Evolutionary conservation across 1,140 invertebrate genomes (phyloP).

Genomic region (Archegozetes longisetosus): DNA sequence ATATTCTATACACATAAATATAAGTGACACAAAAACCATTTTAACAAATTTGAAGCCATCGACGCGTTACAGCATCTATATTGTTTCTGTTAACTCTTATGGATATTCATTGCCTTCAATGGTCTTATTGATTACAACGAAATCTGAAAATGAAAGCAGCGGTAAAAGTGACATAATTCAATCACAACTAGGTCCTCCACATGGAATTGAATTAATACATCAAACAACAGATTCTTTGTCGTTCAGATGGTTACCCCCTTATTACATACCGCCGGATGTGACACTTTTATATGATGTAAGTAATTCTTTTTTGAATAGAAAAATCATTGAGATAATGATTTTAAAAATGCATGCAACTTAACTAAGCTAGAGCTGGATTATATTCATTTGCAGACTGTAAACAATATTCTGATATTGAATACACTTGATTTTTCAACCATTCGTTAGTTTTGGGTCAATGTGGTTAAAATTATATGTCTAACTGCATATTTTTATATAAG

Average conservation of each 20-base stretch:
- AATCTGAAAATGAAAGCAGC: constrained; percentile 8
- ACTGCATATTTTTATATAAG: too few species aligned
- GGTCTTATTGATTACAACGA: constrained; percentile 49
- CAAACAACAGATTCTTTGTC: constrained; percentile 59
- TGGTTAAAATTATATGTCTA: too few species aligned
- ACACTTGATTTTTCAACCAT: too few species aligned
- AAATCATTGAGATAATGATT: too few species aligned
- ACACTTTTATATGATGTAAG: constrained; percentile 8
- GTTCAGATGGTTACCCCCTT: constrained; percentile 58
- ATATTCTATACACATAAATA: constrained; percentile 31
- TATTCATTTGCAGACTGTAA: too few species aligned
- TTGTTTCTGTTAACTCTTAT: constrained; percentile 49
- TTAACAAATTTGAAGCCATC: constrained; percentile 40
- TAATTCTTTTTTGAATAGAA: too few species aligned
- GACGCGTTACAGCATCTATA: constrained; percentile 54
- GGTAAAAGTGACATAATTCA: neutral
- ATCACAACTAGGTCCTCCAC: constrained; percentile 52
- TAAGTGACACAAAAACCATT: constrained; percentile 42
- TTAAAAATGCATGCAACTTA: too few species aligned
- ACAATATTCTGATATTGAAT: too few species aligned
- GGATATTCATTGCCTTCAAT: constrained; percentile 60
- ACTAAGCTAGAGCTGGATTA: too few species aligned
- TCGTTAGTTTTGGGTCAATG: too few species aligned
- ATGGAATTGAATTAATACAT: constrained; percentile 51
- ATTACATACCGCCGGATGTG: constrained; percentile 24